Base-by-base conservation (phyloP, 2,113 vertebrate genomes). In the Heterocephalus glaber region DNA sequence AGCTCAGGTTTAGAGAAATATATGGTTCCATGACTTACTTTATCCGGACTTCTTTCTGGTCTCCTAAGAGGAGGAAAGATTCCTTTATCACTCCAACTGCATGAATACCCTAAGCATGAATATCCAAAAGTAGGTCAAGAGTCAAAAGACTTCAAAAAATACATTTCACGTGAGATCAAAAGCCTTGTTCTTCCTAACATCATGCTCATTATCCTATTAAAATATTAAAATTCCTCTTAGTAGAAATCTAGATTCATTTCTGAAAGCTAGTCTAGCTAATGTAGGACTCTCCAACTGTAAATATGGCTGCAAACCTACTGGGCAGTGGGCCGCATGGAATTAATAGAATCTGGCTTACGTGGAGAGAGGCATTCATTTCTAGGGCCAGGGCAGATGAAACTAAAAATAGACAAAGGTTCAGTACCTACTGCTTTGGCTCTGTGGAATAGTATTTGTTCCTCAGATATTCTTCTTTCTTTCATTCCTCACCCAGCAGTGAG, bases 231-330 rank as follows among this genome's bases (percentile, higher is more conserved):
- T 70, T 61, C 79, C 16, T 88, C 49, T 70, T 90, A 17, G 47
- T 82, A 96, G 60, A 95, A 96, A 86, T 86, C 68, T 38, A 68
- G n/a, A 90, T 68, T 92, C 44, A 84, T 93, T 93, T 84, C 58
- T 95, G 77, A 91, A 92, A 41, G 82, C 60, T 76, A 30, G 28
- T 38, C 38, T 95, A 65, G 38, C 52, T 85, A 58, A 89, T 28
- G n/a, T 72, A 5, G 68, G 66, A 79, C 35, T 89, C 70, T 92
- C 63, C 82, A 94, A 92, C 38, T 94, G 16, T 35, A 93, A 86
- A 85, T 63, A 95, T 33, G 38, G 52, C 72, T 70, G 1, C 41
- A 81, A 66, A 47, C 41, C 79, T 70, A 77, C 58, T 28, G 49
- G 87, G 56, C 65, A 92, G 76, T 9, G 80, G 56, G 44, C 81